These are phyloP conservation scores for Ctenomys sociabilis DNA, from an alignment of 2,113 vertebrate genomes.

Conservation along the genomic window DNA sequence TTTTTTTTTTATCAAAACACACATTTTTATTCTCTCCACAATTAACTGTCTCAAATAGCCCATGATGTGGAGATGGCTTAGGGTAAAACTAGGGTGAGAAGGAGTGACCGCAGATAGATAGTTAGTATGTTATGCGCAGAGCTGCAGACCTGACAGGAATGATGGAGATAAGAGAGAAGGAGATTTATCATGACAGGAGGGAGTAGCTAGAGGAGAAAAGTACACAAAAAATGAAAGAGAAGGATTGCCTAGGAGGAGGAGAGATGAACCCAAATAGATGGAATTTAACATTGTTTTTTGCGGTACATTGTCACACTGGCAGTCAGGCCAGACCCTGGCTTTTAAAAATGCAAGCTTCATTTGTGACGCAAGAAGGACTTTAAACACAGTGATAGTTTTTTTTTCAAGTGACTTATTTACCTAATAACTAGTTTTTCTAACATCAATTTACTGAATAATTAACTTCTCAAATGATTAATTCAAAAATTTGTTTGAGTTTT, in stretches of 20 bases:
- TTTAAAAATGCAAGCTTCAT: slow-evolving; percentile 3
- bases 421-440: slow-evolving; percentile 11
- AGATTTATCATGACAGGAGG: slow-evolving; percentile 7
- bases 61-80: background rate
- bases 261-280: background rate
- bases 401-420: slow-evolving; percentile 33
- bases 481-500: slow-evolving; percentile 41
- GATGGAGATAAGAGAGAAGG: slow-evolving; percentile 14
- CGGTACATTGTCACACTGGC: background rate
- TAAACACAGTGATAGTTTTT: slow-evolving; percentile 44
- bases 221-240: background rate
- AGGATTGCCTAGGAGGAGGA: background rate
- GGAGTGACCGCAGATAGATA: background rate
- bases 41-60: background rate
- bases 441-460: slow-evolving; percentile 39
- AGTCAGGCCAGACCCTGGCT: background rate
- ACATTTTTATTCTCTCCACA: background rate
- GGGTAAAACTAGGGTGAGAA: background rate
- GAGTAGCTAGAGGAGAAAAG: background rate
- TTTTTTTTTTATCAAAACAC: background rate
- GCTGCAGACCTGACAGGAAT: background rate
- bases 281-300: background rate
- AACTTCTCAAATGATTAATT: slow-evolving; percentile 16
- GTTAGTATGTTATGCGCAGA: background rate
- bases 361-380: background rate